A percentile compares a stretch with the other conserved stretches of the same genome.
Evolutionary conservation across 2,113 vertebrate species (phyloP).

Genomic region (Anarhynchus alexandrinus): DNA sequence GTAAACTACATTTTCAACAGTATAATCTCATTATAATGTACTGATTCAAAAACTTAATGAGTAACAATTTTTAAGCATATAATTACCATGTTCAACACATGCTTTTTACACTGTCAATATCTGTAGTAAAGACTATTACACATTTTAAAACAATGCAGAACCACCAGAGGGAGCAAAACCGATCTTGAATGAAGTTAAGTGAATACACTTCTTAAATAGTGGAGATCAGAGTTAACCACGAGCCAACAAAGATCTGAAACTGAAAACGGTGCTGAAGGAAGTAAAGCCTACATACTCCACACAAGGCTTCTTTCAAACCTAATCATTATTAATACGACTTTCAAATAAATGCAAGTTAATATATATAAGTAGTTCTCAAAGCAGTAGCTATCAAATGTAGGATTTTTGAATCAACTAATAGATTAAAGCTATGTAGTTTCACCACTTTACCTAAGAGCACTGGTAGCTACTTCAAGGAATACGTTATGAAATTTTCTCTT

Average conservation of each 20-base stretch:
- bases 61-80: neutral
- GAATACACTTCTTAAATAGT: rapidly evolving
- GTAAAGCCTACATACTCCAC: neutral
- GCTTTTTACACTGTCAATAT: neutral
- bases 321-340: neutral
- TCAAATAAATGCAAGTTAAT: neutral
- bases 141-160: neutral
- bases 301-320: neutral
- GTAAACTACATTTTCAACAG: neutral
- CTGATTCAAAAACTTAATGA: rapidly evolving
- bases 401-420: neutral
- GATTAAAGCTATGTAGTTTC: neutral
- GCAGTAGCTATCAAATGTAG: neutral
- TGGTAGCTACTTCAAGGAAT: neutral
- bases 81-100: neutral
- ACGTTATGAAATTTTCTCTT: neutral
- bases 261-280: neutral
- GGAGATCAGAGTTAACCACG: rapidly evolving
- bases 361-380: neutral
- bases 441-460: neutral
- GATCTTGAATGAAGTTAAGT: neutral
- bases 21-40: neutral
- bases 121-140: neutral
- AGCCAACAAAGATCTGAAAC: neutral
- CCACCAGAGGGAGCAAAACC: neutral